Evolutionary conservation across 2,888 invertebrate species (phyloP), one percentile per base, ranked within the genome.

Genomic region (Acanthopleura granulata): DNA sequence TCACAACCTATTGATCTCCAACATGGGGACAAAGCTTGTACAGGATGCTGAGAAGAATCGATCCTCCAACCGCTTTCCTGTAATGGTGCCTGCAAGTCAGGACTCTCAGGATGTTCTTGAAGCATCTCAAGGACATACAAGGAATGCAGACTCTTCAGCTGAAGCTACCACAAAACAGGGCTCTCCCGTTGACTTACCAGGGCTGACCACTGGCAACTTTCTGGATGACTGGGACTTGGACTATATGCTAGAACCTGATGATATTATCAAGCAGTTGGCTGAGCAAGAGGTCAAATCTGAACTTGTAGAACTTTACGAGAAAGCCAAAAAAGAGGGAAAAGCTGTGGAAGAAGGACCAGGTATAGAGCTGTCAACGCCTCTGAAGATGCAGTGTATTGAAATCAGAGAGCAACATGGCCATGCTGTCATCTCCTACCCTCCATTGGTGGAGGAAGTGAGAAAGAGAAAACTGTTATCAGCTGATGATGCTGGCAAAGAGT

Each of bases 241-340:
- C 61, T 81, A 78, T 70, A 70, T 49, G n/a, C 75, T 73, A 11
- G 81, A 84, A 50, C 76, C 84, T 49, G 85, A 86, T 73, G 84
- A 86, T n/a, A 83, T 87, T 27, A 75, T 87, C 49, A 77, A 78
- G 57, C 84, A 84, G 76, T 76, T 87, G 18, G 84, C 81, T 27
- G 71, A 71, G 29, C 82, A 83, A 66, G 76, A 74, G 0, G 62
- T 75, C 40, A 78, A 72, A 27, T 49, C 62, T 22, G 72, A 30
- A 22, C 73, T 69, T 18, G 22, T 57, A 22, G 57, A 57, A 57
- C 57, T 57, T 22, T 49, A 18, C 15, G 62, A 62, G 61, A 25
- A 49, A 62, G 40, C 49, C n/a, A 29, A 40, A 49, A 16, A 22
- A 40, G 61, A n/a, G 16, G 76, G 70, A 14, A 74, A 49, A 22